Base-by-base conservation (phyloP, 2,797 vertebrate species). In the Gallinago nigripennis region DNA sequence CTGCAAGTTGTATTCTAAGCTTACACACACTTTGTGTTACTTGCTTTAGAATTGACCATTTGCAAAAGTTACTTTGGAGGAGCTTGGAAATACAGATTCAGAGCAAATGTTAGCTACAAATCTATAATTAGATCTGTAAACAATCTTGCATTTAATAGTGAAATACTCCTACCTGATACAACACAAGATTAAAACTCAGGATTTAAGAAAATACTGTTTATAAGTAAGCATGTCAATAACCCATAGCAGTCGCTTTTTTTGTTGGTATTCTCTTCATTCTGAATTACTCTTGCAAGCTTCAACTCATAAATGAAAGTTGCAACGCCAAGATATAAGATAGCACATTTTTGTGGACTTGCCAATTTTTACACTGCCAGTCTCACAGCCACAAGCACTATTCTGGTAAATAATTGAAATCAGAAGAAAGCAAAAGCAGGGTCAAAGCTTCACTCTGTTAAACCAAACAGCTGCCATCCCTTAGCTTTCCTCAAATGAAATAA, bases 291-390 rank as follows among this genome's bases (percentile, higher is more conserved):
- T 20, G 18, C 46, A 77, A 51, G 51, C 7, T 28, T 43, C 56
- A 66, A 20, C 15, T 27, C 23, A 6, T 10, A n/a, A 39, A 4
- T 2, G 14, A 66, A 57, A 41, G n/a, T 30, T n/a, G 64, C 37
- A 31, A 18, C 3, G 18, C 18, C 25, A 10, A 17, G 6, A 19
- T 9, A 2, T 6, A 9, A 46, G 12, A 27, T 1, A 28, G 4
- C 4, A 13, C 4, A 2, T 8, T 70, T 65, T 25, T 39, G 45
- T 16, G 17, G 57, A 41, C 19, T 18, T 4, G 28, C 4, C 48
- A 76, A 1, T 28, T 50, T 63, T 58, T 35, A 43, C 3, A 0
- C 46, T 69, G 50, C 31, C 25, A 11, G 31, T 27, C 68, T 50
- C 46, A 13, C 31, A 80, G 4, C 17, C 30, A 20, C 54, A 64